Percentiles rank a stretch among this genome's conserved stretches.
These are phyloP conservation scores for Trypoxylus dichotomus DNA, from an alignment of 1,140 invertebrate species.

Conservation along the genomic window DNA sequence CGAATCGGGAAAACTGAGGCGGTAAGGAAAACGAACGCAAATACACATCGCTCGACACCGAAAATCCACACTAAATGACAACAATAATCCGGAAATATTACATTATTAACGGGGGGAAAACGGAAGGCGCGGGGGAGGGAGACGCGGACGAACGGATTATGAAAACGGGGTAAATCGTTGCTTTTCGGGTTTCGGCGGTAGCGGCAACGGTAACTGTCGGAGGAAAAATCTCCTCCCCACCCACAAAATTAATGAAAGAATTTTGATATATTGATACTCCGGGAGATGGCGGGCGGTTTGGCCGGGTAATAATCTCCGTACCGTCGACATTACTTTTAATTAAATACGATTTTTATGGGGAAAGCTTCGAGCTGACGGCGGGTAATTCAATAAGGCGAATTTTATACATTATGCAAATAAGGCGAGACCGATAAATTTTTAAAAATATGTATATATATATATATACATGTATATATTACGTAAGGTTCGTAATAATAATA, in stretches of 20 bases:
- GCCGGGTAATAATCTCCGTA: background rate
- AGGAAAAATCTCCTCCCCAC: background rate
- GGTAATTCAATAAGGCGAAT: slow-evolving; percentile 17
- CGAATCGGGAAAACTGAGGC: background rate
- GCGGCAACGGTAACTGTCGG: background rate
- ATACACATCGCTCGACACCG: slow-evolving; percentile 12
- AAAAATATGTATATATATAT: background rate
- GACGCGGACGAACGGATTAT: background rate
- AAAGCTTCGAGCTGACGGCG: background rate
- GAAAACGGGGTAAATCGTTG: background rate
- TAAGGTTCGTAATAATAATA: background rate
- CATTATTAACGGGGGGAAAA: slow-evolving; percentile 9
- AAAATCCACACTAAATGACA: slow-evolving; percentile 24
- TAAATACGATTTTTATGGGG: background rate
- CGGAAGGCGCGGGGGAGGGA: too few species aligned
- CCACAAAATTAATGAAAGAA: slow-evolving; percentile 17
- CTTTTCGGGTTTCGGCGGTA: background rate
- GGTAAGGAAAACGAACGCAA: slow-evolving; percentile 10
- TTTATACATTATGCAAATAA: slow-evolving; percentile 17
- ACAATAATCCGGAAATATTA: slow-evolving; percentile 24
- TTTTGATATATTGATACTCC: slow-evolving; percentile 21
- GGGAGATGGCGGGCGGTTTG: background rate
- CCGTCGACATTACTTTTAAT: slow-evolving; percentile 10
- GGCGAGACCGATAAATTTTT: background rate
- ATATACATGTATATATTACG: too few species aligned